Evolutionary conservation across 2,888 invertebrate species (phyloP), one percentile per base, ranked within the genome.

Genomic region (Balanococcus diminutus): DNA sequence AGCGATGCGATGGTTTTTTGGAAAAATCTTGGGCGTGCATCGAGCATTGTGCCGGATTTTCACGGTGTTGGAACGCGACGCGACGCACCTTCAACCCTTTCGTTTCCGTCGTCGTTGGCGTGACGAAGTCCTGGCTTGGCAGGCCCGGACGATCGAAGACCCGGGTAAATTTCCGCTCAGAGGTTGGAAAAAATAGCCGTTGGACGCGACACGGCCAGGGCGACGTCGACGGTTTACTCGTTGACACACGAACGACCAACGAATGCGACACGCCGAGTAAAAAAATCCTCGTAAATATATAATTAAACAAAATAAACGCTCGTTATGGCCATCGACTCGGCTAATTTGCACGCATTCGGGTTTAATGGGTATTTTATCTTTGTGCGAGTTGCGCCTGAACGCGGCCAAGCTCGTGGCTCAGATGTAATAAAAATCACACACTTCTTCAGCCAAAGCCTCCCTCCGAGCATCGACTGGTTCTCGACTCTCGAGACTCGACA

Each of bases 291-390:
- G 51, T 67, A 67, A 67, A 67, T 36, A 5, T 75, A 22, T 75
- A 75, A 75, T 75, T 75, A 75, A 75, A 75, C 31, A 31, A 32
- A 75, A 32, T 36, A 75, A 32, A 32, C 75, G 75, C 75, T 31
- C 75, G 31, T 75, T 75, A 75, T 75, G 61, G 61, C 75, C 32
- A 75, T 36, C 32, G 75, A 75, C 75, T 75, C 32, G 32, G 75
- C n/a, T 75, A 32, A 75, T 32, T 75, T 75, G 31, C 75, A 32
- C 32, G 75, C 32, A 32, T 75, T 32, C 75, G 75, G 14, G 61
- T 22, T 67, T 22, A 67, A 28, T 22, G 61, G 28, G 4, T 67
- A 28, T 75, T 75, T 75, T 75, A 75, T 75, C 28, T 67, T 67
- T 67, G 31, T 31, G 67, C 67, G 67, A 51, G 51, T 19, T 51